Percentiles rank a stretch among this genome's conserved stretches.
These are phyloP conservation scores for Hemiscyllium ocellatum DNA, from an alignment of 2,113 vertebrate species.

Conservation along the genomic window DNA sequence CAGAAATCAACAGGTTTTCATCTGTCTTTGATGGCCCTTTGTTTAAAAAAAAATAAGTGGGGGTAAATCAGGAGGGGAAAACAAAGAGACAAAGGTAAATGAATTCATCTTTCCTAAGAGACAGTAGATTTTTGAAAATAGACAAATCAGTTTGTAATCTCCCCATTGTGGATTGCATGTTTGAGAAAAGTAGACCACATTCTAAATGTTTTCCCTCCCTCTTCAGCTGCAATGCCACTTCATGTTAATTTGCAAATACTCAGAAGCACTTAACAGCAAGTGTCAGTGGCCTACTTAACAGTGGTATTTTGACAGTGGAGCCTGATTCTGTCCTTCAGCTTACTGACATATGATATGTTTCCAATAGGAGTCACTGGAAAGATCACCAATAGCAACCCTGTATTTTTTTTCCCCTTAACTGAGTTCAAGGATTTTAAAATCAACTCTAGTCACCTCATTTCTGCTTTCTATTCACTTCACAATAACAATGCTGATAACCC, in stretches of 20 bases:
- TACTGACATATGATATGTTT: background rate
- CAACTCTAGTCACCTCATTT: background rate
- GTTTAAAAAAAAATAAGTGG: background rate
- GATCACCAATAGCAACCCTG: background rate
- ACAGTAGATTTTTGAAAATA: background rate
- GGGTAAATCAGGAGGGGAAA: background rate
- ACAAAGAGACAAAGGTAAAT: background rate
- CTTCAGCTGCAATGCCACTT: background rate
- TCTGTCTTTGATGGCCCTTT: background rate
- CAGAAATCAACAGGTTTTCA: background rate
- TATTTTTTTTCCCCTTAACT: background rate
- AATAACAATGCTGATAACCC: background rate
- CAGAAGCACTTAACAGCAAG: background rate
- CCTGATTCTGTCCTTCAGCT: background rate
- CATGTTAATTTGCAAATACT: background rate
- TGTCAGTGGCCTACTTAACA: background rate
- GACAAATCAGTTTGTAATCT: background rate
- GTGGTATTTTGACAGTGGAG: background rate
- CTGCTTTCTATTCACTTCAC: background rate
- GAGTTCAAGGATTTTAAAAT: background rate
- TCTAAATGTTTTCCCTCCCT: background rate
- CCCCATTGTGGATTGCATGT: background rate
- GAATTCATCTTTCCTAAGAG: background rate
- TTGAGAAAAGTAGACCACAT: background rate
- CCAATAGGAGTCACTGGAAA: background rate